These are phyloP conservation scores for Drosophila algonquin DNA, from an alignment of 2,888 invertebrate genomes.

Conservation along the genomic window DNA sequence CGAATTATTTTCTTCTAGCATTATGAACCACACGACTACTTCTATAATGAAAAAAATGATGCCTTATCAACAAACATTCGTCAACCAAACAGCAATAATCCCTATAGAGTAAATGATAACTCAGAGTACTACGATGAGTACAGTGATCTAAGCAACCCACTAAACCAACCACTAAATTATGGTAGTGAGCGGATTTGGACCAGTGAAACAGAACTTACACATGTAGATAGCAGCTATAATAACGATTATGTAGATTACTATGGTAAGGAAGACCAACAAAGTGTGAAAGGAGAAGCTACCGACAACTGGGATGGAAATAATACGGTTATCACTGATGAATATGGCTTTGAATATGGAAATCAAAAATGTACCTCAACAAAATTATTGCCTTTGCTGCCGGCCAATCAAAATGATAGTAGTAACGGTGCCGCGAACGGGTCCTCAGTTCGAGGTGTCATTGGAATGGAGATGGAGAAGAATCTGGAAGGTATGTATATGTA, in stretches of 20 bases:
- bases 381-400: conserved; percentile 73
- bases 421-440: conserved; percentile 32
- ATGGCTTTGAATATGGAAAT: conserved; percentile 29
- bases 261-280: conserved; percentile 8
- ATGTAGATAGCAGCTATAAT: conserved; percentile 84
- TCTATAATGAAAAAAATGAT: conserved; percentile 85
- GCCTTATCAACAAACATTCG: conserved; percentile 91
- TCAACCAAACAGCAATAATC: conserved; percentile 86
- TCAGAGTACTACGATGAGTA: conserved; percentile 53
- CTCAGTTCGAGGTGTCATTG: neutral
- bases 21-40: conserved; percentile 78
- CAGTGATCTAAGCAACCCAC: conserved; percentile 32
- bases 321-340: conserved; percentile 16
- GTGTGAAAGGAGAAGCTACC: conserved; percentile 11
- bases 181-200: conserved; percentile 46
- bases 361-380: conserved; percentile 53
- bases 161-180: conserved; percentile 10
- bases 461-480: neutral
- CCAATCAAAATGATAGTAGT: conserved; percentile 63
- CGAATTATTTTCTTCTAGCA: conserved; percentile 64
- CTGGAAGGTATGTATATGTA: conserved; percentile 77
- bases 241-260: conserved; percentile 43
- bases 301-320: conserved; percentile 57
- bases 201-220: conserved; percentile 84
- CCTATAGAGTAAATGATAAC: conserved; percentile 60